Conservation (phyloP, 53 echinoderm and acorn worm genomes). For the Holothuria leucospilota region DNA sequence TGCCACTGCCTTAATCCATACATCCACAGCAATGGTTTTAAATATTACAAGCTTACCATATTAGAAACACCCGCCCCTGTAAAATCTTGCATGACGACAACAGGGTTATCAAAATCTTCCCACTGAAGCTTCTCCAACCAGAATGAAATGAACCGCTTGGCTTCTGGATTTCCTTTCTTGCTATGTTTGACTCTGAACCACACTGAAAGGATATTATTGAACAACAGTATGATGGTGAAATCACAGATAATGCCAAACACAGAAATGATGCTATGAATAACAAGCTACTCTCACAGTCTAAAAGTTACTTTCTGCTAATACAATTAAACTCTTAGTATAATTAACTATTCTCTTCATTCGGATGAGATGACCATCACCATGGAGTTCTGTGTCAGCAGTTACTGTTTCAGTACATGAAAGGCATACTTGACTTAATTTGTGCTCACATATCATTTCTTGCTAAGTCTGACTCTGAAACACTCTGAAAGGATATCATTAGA, state of each 20-base stretch:
- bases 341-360: too few species aligned
- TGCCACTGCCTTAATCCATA: too few species aligned
- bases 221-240: too few species aligned
- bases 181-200: slow-evolving; percentile 79
- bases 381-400: too few species aligned
- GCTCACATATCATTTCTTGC: slow-evolving; percentile 57
- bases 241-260: too few species aligned
- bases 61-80: slow-evolving; percentile 81
- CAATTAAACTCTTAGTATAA: too few species aligned
- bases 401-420: too few species aligned
- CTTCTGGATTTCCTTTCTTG: slow-evolving; percentile 74
- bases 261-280: too few species aligned
- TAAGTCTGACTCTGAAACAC: slow-evolving; percentile 76
- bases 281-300: too few species aligned
- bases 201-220: slow-evolving; percentile 54
- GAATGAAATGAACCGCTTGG: slow-evolving; percentile 84
- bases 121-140: slow-evolving; percentile 91
- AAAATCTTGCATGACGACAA: slow-evolving; percentile 82
- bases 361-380: too few species aligned
- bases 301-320: too few species aligned
- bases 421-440: too few species aligned
- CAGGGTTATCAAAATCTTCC: slow-evolving; percentile 68
- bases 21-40: not conserved
- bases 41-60: slow-evolving; percentile 69
- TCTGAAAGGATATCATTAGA: slow-evolving; percentile 49